These are phyloP conservation scores for Athripsodes cinereus DNA, from an alignment of 2,888 invertebrate species.

Conservation along the genomic window DNA sequence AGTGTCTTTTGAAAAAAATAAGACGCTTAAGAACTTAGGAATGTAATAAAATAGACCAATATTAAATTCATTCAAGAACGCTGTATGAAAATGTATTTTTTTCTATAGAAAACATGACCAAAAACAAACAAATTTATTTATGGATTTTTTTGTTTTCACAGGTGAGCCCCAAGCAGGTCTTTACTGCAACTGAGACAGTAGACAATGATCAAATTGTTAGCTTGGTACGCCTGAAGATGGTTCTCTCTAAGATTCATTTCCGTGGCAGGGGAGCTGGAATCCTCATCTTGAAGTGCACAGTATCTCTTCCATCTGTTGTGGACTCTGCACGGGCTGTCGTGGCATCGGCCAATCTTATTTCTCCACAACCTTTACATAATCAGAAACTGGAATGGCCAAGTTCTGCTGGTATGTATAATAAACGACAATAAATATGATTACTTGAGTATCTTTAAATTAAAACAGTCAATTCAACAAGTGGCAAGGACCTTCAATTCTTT, in stretches of 20 bases:
- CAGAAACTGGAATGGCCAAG: constrained; percentile 27
- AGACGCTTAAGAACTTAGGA: no score
- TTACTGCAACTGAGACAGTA: constrained; percentile 7
- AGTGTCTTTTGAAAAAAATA: no score
- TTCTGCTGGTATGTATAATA: constrained; percentile 17
- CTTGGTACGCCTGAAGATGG: constrained; percentile 16
- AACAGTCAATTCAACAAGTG: no score
- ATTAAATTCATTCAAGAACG: no score
- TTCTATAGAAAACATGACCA: no score
- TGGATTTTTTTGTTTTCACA: not conserved
- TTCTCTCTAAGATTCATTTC: constrained; percentile 21
- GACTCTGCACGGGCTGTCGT: constrained; percentile 22
- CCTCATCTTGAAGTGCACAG: constrained; percentile 22
- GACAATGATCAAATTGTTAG: constrained; percentile 22
- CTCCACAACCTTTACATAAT: constrained; percentile 28
- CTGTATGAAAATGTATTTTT: no score
- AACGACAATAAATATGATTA: no score
- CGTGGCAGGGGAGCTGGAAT: constrained; percentile 18
- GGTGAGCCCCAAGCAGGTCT: constrained; percentile 3
- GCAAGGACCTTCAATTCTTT: no score
- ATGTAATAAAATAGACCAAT: no score
- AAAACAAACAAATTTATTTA: not conserved
- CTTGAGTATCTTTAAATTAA: no score
- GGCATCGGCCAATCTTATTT: constrained; percentile 21
- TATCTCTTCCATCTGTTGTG: constrained; percentile 16